phyloP scores from a whole-genome alignment of 2,797 vertebrate species.

The Diceros bicornis region DNA sequence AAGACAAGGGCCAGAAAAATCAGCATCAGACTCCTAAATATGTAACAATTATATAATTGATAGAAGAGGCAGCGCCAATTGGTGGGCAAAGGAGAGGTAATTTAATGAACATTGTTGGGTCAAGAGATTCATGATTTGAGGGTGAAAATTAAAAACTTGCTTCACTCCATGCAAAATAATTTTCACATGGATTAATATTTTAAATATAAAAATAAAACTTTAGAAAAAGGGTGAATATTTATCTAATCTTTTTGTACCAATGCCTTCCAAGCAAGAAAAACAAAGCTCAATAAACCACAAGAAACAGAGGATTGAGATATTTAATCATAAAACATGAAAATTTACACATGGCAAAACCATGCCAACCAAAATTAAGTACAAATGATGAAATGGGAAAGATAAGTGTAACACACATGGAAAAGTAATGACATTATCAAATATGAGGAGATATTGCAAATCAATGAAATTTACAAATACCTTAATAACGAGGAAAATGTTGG shows the following conservation, averaged over 20 bases:
- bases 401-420: not conserved
- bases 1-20: not conserved
- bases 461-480: not conserved
- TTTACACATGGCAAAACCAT: not conserved
- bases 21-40: not conserved
- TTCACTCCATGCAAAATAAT: not conserved
- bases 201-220: constrained; percentile 27
- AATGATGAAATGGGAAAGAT: not conserved
- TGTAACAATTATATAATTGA: not conserved
- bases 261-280: not conserved
- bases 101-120: not conserved
- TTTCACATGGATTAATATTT: not conserved
- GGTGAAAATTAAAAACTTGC: not conserved
- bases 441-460: not conserved
- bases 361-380: not conserved
- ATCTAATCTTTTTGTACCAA: not conserved
- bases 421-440: not conserved
- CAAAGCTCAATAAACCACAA: not conserved
- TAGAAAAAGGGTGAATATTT: not conserved
- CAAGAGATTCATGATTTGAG: not conserved
- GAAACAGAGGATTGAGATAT: not conserved
- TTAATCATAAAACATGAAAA: constrained; percentile 3
- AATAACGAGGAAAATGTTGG: not conserved
- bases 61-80: not conserved
- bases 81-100: not conserved